Evolutionary conservation across 1,140 invertebrate species (phyloP).

Genomic region (Sweltsa coloradensis): DNA sequence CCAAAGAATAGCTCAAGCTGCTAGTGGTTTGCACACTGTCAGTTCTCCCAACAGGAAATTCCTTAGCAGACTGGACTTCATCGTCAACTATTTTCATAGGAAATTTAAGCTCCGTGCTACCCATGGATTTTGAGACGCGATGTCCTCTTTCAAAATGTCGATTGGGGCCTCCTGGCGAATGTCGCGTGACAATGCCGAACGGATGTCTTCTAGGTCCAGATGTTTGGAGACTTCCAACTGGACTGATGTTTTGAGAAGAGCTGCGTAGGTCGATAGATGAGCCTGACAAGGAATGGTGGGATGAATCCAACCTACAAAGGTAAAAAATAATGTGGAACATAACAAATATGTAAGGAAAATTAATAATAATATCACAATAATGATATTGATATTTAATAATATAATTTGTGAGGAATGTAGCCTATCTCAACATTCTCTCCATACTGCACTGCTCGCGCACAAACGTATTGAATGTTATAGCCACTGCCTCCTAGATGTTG

Average conservation of each 20-base stretch:
- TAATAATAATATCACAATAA: neutral
- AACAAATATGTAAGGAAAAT: neutral
- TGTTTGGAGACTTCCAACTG: conserved; percentile 20
- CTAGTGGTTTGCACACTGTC: neutral
- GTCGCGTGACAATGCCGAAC: neutral
- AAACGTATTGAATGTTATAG: neutral
- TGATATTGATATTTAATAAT: neutral
- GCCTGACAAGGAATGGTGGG: conserved; percentile 33
- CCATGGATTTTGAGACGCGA: conserved; percentile 6
- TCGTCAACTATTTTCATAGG: conserved; percentile 8
- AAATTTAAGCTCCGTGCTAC: conserved; percentile 12
- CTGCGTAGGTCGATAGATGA: conserved; percentile 31
- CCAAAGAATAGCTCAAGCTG: conserved; percentile 32
- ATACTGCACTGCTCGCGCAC: neutral
- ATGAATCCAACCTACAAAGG: conserved; percentile 28
- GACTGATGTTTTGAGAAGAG: conserved; percentile 24
- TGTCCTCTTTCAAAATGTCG: conserved; percentile 12
- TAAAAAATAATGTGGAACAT: conserved; percentile 2
- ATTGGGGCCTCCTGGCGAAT: neutral
- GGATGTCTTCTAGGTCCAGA: neutral
- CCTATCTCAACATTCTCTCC: neutral
- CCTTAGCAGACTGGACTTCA: conserved; percentile 12
- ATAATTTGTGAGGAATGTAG: neutral
- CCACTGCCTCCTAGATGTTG: neutral
- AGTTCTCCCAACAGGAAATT: neutral